These are phyloP conservation scores for Epinotia ramella DNA, from an alignment of 2,888 invertebrate genomes.

Conservation along the genomic window DNA sequence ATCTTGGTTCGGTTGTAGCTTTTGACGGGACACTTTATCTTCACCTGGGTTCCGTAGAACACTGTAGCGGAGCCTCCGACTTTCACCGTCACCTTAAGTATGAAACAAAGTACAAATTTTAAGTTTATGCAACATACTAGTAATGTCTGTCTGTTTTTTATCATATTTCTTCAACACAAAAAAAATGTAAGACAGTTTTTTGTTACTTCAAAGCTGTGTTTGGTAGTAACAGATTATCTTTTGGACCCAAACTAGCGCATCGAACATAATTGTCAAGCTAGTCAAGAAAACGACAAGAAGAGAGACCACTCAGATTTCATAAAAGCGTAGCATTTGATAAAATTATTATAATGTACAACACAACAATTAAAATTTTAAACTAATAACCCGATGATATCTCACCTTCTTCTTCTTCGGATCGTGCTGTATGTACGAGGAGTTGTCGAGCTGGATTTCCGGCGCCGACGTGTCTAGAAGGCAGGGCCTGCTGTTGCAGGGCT, in stretches of 20 bases:
- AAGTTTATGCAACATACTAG: neutral
- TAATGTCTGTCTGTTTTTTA: too few relatives aligned
- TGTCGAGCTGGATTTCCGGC: conserved; percentile 91
- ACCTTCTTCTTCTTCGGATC: conserved; percentile 92
- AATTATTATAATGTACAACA: too few relatives aligned
- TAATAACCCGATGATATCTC: neutral
- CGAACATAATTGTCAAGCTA: too few relatives aligned
- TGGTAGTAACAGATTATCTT: too few relatives aligned
- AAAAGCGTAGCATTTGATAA: too few relatives aligned
- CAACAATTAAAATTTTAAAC: neutral
- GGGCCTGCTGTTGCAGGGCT: conserved; percentile 93
- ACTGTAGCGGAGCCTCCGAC: conserved; percentile 96
- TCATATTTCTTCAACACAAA: too few relatives aligned
- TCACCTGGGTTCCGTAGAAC: conserved; percentile 95
- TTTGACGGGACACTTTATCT: conserved; percentile 97
- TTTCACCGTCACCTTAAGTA: conserved; percentile 88
- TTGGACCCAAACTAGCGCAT: too few relatives aligned
- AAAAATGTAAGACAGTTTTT: too few relatives aligned
- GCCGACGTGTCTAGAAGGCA: conserved; percentile 90
- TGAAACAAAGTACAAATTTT: neutral
- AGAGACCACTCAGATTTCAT: too few relatives aligned
- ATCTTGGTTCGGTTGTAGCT: conserved; percentile 93
- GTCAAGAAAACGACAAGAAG: too few relatives aligned
- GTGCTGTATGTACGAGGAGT: conserved; percentile 93
- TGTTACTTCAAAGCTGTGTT: too few relatives aligned